Evolutionary conservation across 2,113 vertebrate genomes (phyloP), one percentile per base, ranked within the genome.

Genomic region (Numenius arquata): DNA sequence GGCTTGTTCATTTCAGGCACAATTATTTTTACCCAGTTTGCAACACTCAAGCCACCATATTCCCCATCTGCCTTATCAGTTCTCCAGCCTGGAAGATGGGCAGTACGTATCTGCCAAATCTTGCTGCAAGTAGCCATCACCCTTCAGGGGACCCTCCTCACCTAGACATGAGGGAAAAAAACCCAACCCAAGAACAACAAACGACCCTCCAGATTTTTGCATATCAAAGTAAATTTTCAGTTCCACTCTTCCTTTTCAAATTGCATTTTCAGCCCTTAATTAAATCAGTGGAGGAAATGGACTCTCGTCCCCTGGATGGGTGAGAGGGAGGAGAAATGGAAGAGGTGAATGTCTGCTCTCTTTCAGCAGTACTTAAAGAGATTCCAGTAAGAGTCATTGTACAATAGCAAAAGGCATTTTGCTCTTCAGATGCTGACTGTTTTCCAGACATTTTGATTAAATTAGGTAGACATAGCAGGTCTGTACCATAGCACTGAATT

Each of bases 221-320:
- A 20, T 41, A 68, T 66, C 16, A 82, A 91, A 95, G 92, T 78
- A 52, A 71, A 80, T 56, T 52, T 88, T 70, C 55, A 52, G 26
- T 36, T 85, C 72, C 11, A 18, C 21, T 71, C 82, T 84, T 83
- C 25, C 59, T 76, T 90, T 83, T 52, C 58, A 82, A 91, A 92
- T 52, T 76, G 48, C 45, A 67, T 95, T 96, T 90, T 91, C 66
- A 55, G 27, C 79, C 45, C 40, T 87, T 79, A 91, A 92, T 92
- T 79, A 59, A 87, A 95, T 97, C 41, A 88, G 32, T 27, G 41
- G 45, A 95, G 90, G 86, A 95, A 96, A 96, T 93, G 80, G 41
- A 56, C 70, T 91, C 62, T 81, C 20, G 58, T 93, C 15, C 48
- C 58, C 43, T 76, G 86, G 58, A 73, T 4, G 15, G 80, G 68